Evolutionary conservation across 2,113 vertebrate species (phyloP), one percentile per base, ranked within the genome.

Genomic region (Anser cygnoides): DNA sequence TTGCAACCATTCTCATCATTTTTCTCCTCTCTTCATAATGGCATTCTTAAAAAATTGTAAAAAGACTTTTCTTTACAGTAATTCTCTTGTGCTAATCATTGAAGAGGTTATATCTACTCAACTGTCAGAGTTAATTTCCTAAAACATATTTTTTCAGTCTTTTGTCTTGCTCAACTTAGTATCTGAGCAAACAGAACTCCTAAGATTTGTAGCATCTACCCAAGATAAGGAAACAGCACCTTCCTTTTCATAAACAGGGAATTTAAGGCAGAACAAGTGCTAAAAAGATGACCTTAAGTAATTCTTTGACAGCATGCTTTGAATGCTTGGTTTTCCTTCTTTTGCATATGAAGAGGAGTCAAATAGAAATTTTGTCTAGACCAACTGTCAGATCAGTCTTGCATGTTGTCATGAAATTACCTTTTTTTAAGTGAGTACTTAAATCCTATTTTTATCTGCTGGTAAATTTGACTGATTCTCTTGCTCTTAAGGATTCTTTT

Each of bases 401-500:
- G 22, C 31, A 66, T 61, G 18, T 15, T 13, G 50, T 50, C 2
- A 13, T 74, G 28, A 77, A 92, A 61, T 93, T 22, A 87, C 21
- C 12, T 90, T 89, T 84, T 86, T 28, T 84, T 83, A 85, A 39
- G 37, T 65, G 35, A 93, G 78, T 20, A 76, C 72, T 52, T 76
- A 86, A 89, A 92, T 12, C 21, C 12, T 52, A 54, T 41, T 83
- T 83, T 85, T 83, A 76, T 4, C 37, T 11, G 4, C 84, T 25
- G 55, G 46, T 23, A 72, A 81, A 59, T 3, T 61, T 68, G 78
- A 44, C 18, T 25, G 29, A 72, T 75, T 57, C 22, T 78, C 43
- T 55, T 78, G 25, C 66, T 83, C n/a, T 65, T 89, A 84, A 73
- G 58, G 37, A 49, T 88, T 94, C 54, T 96, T 93, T n/a, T 89